Evolutionary conservation across 2,113 vertebrate genomes (phyloP).

Genomic region (Orientallactaga bullata): DNA sequence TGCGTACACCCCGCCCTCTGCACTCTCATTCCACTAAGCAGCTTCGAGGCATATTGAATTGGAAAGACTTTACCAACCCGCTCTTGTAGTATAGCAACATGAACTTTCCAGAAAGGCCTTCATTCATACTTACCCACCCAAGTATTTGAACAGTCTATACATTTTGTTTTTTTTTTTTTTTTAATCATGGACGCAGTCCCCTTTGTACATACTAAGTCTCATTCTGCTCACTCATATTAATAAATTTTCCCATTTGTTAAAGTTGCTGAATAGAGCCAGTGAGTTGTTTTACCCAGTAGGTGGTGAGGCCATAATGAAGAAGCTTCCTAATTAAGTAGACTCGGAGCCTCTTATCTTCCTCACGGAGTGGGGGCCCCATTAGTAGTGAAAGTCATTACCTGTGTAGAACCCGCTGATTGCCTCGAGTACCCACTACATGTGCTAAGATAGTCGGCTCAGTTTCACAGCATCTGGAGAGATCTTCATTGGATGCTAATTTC

Average conservation of each 20-base stretch:
- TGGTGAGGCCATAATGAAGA: constrained; percentile 90
- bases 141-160: background rate
- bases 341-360: constrained; percentile 90
- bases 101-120: constrained; percentile 42
- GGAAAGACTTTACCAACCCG: background rate
- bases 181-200: constrained; percentile 69
- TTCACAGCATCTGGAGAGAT: constrained; percentile 82
- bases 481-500: constrained; percentile 85
- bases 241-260: constrained; percentile 90
- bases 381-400: constrained; percentile 96
- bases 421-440: constrained; percentile 89
- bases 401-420: constrained; percentile 90
- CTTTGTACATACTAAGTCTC: constrained; percentile 70
- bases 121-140: background rate
- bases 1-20: background rate
- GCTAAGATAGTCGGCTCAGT: constrained; percentile 80
- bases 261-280: constrained; percentile 85
- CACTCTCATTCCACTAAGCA: background rate
- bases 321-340: constrained; percentile 94
- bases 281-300: constrained; percentile 92
- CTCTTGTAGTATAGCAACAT: background rate
- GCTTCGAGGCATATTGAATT: background rate
- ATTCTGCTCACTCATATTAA: constrained; percentile 82
- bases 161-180: constrained; percentile 46
- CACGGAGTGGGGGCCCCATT: constrained; percentile 93